Percentiles rank a stretch among this genome's conserved stretches.
Conservation (phyloP, 2,113 vertebrate species). For the Siniperca knerii region DNA sequence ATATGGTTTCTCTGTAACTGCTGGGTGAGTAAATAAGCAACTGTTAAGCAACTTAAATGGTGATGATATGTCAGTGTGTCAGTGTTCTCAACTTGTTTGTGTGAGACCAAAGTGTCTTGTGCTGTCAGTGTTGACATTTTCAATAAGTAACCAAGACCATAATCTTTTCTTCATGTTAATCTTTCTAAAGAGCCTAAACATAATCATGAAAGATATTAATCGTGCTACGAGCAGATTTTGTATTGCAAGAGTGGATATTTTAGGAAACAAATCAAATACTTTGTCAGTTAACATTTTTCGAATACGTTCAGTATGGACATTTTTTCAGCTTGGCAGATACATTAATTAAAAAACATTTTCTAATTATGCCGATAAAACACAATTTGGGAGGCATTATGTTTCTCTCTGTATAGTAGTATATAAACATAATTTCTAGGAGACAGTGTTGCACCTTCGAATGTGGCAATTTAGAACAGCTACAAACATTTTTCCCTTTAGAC, state of each 20-base stretch:
- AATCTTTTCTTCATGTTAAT: no score
- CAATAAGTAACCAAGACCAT: no score
- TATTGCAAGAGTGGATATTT: background rate
- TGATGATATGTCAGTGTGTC: no score
- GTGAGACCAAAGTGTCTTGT: no score
- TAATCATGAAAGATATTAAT: background rate
- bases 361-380: background rate
- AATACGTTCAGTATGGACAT: background rate
- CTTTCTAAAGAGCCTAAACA: background rate
- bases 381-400: background rate
- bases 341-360: background rate
- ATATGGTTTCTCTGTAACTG: no score
- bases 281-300: background rate
- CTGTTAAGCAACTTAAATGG: no score
- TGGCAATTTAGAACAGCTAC: background rate
- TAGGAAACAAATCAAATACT: background rate
- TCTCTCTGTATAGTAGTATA: background rate
- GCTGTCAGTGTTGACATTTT: no score
- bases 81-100: no score
- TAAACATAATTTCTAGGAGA: background rate
- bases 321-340: background rate
- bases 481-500: background rate
- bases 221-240: background rate
- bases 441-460: background rate
- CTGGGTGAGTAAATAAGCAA: no score